A percentile compares a stretch with the other conserved stretches of the same genome.
Conservation (phyloP, 2,888 invertebrate species). For the Mythimna ferrago region DNA sequence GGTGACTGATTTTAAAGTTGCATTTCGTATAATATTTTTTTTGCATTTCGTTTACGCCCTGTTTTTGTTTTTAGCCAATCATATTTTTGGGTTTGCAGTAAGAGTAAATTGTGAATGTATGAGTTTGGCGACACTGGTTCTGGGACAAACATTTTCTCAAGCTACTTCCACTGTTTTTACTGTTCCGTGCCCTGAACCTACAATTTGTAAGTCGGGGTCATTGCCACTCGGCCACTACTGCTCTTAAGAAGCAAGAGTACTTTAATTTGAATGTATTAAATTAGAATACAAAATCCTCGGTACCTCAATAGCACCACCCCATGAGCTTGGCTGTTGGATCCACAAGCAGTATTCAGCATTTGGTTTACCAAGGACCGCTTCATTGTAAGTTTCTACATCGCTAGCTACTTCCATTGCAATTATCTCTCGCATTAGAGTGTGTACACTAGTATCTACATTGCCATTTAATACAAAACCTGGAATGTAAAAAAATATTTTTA, state of each 20-base stretch:
- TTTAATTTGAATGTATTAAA: not conserved
- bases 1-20: no score
- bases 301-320: conserved; percentile 99
- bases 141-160: no score
- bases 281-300: not conserved
- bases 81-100: no score
- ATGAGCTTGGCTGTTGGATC: conserved; percentile 96
- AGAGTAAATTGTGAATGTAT: no score
- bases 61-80: no score
- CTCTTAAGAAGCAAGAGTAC: not conserved
- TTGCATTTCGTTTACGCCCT: no score
- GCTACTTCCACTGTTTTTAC: no score
- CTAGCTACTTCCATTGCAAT: conserved; percentile 96
- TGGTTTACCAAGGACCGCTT: conserved; percentile 96
- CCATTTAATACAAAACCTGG: conserved; percentile 93
- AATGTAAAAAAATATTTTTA: conserved; percentile 56
- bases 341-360: conserved; percentile 96
- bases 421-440: conserved; percentile 95
- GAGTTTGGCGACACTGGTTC: no score
- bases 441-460: conserved; percentile 94
- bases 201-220: no score
- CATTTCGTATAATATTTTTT: no score
- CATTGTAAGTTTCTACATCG: conserved; percentile 94
- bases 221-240: no score
- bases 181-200: no score